These are phyloP conservation scores for Chiloscyllium punctatum DNA, from an alignment of 2,797 vertebrate genomes.

Conservation along the genomic window DNA sequence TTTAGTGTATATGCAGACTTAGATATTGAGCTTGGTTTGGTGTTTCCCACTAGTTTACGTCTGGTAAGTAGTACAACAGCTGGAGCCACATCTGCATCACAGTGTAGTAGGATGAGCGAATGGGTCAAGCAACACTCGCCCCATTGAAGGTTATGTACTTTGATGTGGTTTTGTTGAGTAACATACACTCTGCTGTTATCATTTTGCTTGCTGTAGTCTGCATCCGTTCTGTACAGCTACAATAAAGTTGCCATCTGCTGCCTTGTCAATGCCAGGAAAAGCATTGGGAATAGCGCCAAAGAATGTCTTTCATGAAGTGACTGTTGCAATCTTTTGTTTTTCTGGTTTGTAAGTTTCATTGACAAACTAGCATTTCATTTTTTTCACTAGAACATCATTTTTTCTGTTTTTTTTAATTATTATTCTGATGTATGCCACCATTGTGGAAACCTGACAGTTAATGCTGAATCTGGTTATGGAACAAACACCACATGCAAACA, in stretches of 20 bases:
- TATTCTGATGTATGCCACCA: neutral
- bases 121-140: neutral
- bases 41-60: neutral
- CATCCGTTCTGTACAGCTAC: slow-evolving; percentile 29
- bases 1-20: neutral
- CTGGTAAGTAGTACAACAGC: slow-evolving; percentile 9
- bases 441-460: neutral
- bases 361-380: neutral
- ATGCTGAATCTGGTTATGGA: neutral
- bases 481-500: neutral
- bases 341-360: neutral
- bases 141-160: slow-evolving; percentile 8
- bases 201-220: slow-evolving; percentile 28
- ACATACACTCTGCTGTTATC: slow-evolving; percentile 36
- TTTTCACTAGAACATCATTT: neutral
- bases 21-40: neutral
- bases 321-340: neutral
- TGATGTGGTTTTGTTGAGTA: slow-evolving; percentile 35
- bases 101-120: slow-evolving; percentile 26
- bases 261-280: slow-evolving; percentile 25
- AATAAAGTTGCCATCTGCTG: slow-evolving; percentile 34
- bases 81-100: slow-evolving; percentile 20
- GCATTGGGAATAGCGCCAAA: slow-evolving; percentile 28
- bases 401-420: neutral
- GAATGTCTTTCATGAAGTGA: neutral